These are phyloP conservation scores for Melinopterus prodromus DNA, from an alignment of 2,888 invertebrate genomes.

Conservation along the genomic window DNA sequence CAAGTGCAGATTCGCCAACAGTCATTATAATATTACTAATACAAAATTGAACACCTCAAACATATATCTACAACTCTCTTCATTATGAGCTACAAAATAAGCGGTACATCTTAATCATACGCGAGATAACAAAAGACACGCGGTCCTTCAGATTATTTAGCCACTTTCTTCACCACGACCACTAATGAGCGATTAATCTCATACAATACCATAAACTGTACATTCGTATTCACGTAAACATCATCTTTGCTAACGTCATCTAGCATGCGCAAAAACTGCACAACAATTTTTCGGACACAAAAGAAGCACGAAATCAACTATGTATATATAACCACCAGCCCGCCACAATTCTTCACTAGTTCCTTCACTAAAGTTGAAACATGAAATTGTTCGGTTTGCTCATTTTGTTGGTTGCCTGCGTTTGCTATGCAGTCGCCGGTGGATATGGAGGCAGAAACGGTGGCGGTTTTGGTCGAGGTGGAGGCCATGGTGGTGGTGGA, in stretches of 20 bases:
- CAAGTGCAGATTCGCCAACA: too few species aligned
- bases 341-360: not conserved
- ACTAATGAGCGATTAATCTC: not conserved
- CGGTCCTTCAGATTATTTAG: too few species aligned
- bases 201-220: not conserved
- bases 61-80: too few species aligned
- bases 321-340: not conserved
- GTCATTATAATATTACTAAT: too few species aligned
- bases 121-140: too few species aligned
- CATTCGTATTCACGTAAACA: not conserved
- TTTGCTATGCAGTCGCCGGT: conserved; percentile 29
- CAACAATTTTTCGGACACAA: not conserved
- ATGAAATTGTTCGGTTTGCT: conserved; percentile 21
- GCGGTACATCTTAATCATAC: too few species aligned
- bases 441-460: conserved; percentile 33
- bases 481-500: conserved; percentile 33
- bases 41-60: too few species aligned
- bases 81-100: too few species aligned
- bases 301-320: not conserved
- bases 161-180: too few species aligned
- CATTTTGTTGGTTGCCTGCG: conserved; percentile 24
- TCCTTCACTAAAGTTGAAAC: not conserved
- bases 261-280: not conserved
- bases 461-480: conserved; percentile 25
- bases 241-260: not conserved